These are phyloP conservation scores for Oenanthe oenanthe DNA, from an alignment of 2,113 vertebrate species.

Conservation along the genomic window DNA sequence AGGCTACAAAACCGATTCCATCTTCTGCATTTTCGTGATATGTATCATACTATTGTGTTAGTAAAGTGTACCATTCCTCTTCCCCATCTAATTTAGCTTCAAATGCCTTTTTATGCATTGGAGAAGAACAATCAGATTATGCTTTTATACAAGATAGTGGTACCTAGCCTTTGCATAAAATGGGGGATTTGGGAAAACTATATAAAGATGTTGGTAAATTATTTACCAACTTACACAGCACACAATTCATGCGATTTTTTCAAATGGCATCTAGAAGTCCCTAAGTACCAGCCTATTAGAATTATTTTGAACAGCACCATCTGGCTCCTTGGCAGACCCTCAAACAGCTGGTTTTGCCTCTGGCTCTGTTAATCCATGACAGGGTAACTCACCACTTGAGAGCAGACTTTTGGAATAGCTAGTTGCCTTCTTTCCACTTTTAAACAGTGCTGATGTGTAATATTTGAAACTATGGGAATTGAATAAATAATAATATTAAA, in stretches of 20 bases:
- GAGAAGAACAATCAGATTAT: not conserved
- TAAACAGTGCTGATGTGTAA: not conserved
- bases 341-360: not conserved
- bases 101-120: not conserved
- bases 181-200: not conserved
- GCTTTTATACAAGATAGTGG: not conserved
- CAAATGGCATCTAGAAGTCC: not conserved
- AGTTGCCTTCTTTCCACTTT: not conserved
- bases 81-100: not conserved
- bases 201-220: not conserved
- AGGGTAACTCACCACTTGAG: not conserved
- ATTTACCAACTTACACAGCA: not conserved
- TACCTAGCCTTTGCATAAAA: not conserved
- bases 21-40: not conserved
- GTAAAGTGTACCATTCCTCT: not conserved
- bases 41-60: not conserved
- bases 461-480: not conserved
- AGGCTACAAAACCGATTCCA: not conserved
- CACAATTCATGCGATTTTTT: not conserved
- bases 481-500: not conserved
- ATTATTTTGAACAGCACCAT: not conserved
- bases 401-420: not conserved
- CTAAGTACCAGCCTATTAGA: not conserved
- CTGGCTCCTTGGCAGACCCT: not conserved
- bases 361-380: not conserved